Conservation (phyloP, 2,888 invertebrate species). For the Lasiommata megera region DNA sequence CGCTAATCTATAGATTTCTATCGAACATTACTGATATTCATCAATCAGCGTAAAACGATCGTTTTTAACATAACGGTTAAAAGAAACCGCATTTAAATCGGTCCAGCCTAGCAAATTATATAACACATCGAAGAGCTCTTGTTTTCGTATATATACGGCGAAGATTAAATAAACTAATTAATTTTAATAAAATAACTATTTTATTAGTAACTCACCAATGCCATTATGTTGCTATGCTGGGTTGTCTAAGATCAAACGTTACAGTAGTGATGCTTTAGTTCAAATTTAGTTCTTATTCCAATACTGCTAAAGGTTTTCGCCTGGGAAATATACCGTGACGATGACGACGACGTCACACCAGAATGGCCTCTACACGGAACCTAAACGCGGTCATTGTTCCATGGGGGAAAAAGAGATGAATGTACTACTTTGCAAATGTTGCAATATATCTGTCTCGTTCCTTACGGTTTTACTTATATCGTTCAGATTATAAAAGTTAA, state of each 20-base stretch:
- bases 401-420: slow-evolving; percentile 17
- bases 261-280: background rate
- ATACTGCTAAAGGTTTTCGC: background rate
- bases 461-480: background rate
- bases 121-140: no score
- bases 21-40: no score
- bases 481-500: no score
- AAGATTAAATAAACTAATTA: no score
- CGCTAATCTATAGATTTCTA: no score
- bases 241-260: background rate
- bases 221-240: slow-evolving; percentile 23
- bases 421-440: slow-evolving; percentile 4
- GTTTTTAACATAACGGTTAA: no score
- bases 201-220: background rate
- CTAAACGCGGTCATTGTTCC: slow-evolving; percentile 30
- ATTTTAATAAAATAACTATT: no score
- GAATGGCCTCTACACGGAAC: slow-evolving; percentile 22
- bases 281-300: slow-evolving; percentile 9
- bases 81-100: no score
- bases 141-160: no score
- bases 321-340: background rate
- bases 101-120: no score
- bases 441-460: slow-evolving; percentile 14
- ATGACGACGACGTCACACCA: slow-evolving; percentile 6
- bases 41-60: no score